These are phyloP conservation scores for Microctonus brassicae DNA, from an alignment of 2,888 invertebrate genomes.

Conservation along the genomic window DNA sequence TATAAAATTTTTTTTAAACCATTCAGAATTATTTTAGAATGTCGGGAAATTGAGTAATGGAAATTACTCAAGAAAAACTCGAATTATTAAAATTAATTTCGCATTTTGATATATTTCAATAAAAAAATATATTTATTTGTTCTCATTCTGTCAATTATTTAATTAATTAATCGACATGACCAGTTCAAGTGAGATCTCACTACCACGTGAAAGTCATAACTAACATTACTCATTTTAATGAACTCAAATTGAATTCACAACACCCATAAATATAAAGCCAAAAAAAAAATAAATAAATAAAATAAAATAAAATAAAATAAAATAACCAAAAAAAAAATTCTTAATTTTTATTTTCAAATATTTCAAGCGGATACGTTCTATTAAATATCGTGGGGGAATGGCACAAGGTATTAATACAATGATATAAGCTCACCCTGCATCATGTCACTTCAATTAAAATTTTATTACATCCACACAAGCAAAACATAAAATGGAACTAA, in stretches of 20 bases:
- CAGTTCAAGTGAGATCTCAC: constrained; percentile 1
- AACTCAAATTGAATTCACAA: not conserved
- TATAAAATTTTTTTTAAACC: too few relatives aligned
- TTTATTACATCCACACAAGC: not conserved
- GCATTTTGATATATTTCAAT: not conserved
- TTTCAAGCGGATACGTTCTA: constrained; percentile 7
- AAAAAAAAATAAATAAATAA: not conserved
- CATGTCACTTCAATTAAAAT: not conserved
- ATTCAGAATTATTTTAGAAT: too few relatives aligned
- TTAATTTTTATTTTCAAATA: not conserved
- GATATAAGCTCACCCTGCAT: not conserved
- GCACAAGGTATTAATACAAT: not conserved
- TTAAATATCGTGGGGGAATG: not conserved
- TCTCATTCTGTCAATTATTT: not conserved
- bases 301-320: not conserved
- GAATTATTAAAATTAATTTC: too few relatives aligned
- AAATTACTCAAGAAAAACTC: too few relatives aligned
- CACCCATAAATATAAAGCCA: not conserved
- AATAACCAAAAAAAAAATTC: not conserved
- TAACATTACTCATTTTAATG: not conserved
- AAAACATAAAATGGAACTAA: too few relatives aligned
- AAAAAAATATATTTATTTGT: not conserved
- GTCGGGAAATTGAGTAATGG: too few relatives aligned
- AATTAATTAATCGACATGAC: not conserved
- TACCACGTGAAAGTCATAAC: constrained; percentile 7